Base-by-base conservation (phyloP, 2,113 vertebrate species). In the Rattus rattus region DNA sequence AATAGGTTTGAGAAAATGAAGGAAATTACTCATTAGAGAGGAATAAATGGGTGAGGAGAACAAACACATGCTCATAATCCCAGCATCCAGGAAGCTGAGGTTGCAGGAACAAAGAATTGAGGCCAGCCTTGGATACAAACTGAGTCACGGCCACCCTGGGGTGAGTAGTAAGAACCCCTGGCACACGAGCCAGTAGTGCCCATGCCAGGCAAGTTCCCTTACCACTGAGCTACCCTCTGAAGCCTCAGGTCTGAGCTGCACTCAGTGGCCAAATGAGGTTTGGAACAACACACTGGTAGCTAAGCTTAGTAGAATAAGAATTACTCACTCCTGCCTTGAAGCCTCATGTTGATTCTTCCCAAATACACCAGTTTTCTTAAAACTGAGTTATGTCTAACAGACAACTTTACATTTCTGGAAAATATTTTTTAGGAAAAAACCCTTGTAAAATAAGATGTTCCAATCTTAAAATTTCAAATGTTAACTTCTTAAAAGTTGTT, bases 1-100 rank as follows among this genome's bases (percentile, higher is more conserved):
- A 8, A 19, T 86, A 70, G 52, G 90, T 96, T 83, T 95, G 70
- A 70, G 75, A 63, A 92, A 95, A 69, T 61, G 12, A 93, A 24
- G 30, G 36, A 76, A 76, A 24, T 81, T 95, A 65, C 19, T 70
- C 73, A 76, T 85, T 81, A 70, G 26, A 43, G 88, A 86, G 88
- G 36, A 95, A 65, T 39, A 39, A 12, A 26, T 14, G 54, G 54
- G 36, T 39, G n/a, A 84, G n/a, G 33, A 84, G 63, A 65, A 28
- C 59, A 30, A 12, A 7, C 7, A 69, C 43, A n/a, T 16, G 30
- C 33, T 20, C 20, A 88, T 12, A 88, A 52, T 54, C 20, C 33
- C 30, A 70, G 11, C 22, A 26, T 47, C 33, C 20, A n/a, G 49
- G 33, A n/a, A 33, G 24, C 56, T 43, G 33, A n/a, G 20, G 49